Conservation (phyloP, 2,113 vertebrate genomes). For the Scartelaos histophorus region DNA sequence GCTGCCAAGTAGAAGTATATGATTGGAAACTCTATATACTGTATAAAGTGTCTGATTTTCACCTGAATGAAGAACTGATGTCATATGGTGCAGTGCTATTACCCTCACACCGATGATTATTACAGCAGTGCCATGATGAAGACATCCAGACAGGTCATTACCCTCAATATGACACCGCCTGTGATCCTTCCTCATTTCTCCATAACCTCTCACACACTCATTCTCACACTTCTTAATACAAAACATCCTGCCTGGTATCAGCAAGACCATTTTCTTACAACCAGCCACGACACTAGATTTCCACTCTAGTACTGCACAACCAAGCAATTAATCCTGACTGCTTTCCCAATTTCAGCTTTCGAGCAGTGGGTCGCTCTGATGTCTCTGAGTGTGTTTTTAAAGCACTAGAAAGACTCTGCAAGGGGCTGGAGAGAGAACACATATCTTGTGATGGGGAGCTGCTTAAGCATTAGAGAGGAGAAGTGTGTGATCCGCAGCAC, state of each 20-base stretch:
- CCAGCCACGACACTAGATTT: constrained; percentile 46
- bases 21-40: constrained; percentile 18
- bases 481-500: constrained; percentile 68
- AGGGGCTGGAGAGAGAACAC: constrained; percentile 52
- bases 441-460: constrained; percentile 55
- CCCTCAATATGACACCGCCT: constrained; percentile 52
- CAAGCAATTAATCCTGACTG: constrained; percentile 69
- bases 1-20: constrained; percentile 8
- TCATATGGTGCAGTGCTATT: constrained; percentile 30
- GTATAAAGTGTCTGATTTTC: background rate
- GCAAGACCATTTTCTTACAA: constrained; percentile 44
- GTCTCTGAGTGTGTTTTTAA: constrained; percentile 59
- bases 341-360: constrained; percentile 47
- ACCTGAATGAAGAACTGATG: constrained; percentile 32
- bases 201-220: constrained; percentile 21
- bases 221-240: constrained; percentile 56
- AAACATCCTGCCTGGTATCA: constrained; percentile 49
- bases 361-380: constrained; percentile 52
- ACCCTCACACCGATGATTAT: constrained; percentile 48
- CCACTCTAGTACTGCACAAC: constrained; percentile 51
- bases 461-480: constrained; percentile 54
- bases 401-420: constrained; percentile 45
- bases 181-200: constrained; percentile 35
- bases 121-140: constrained; percentile 61
- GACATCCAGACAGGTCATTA: constrained; percentile 72